phyloP scores from a whole-genome alignment of 2,888 invertebrate species.

The Clanis bilineata region DNA sequence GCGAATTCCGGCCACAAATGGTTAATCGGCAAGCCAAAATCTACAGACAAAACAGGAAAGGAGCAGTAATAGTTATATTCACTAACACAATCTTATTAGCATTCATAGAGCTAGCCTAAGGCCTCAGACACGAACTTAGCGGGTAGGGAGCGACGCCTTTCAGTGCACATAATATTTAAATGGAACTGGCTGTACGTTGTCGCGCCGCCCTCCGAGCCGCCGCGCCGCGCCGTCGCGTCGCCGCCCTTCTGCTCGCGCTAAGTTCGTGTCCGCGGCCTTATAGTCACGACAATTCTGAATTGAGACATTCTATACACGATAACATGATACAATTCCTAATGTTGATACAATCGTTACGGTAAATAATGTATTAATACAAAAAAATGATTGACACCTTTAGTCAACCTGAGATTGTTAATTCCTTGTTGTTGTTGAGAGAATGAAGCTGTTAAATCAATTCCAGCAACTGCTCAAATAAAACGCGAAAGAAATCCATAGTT shows the following conservation, averaged over 20 bases:
- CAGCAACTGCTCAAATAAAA: no score
- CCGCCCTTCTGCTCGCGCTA: no score
- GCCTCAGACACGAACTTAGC: no score
- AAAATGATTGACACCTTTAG: conserved; percentile 48
- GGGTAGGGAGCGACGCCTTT: no score
- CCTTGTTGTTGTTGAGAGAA: no score
- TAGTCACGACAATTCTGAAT: conserved; percentile 30
- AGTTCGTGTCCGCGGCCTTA: no score
- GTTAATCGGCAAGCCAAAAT: not conserved
- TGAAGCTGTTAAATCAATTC: no score
- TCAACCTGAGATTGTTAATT: not conserved
- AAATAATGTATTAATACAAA: conserved; percentile 21
- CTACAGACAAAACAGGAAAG: conserved; percentile 24
- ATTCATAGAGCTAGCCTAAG: not conserved
- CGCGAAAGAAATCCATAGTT: no score
- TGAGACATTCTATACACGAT: conserved; percentile 31
- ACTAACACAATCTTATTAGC: conserved; percentile 2
- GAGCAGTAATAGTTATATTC: not conserved
- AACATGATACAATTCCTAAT: conserved; percentile 35
- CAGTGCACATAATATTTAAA: no score
- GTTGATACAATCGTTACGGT: not conserved
- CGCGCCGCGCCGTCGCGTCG: no score
- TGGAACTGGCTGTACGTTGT: no score
- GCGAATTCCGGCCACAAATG: not conserved
- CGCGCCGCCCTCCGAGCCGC: no score